These are phyloP conservation scores for Malurus melanocephalus DNA, from an alignment of 2,113 vertebrate species.

Conservation along the genomic window DNA sequence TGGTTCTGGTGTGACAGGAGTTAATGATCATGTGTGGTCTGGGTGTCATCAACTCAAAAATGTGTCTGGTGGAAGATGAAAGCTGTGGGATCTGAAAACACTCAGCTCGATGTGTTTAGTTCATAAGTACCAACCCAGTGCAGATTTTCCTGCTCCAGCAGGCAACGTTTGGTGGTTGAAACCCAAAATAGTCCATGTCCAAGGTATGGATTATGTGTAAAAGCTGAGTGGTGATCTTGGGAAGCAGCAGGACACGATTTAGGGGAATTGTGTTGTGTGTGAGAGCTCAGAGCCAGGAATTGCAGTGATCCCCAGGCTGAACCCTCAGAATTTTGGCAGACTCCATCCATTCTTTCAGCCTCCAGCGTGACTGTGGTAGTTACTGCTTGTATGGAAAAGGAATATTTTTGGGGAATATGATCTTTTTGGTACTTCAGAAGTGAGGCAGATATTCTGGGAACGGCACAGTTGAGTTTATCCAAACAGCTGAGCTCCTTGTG, in stretches of 20 bases:
- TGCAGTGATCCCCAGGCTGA: not conserved
- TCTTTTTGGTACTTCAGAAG: not conserved
- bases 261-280: not conserved
- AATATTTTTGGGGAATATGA: not conserved
- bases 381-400: not conserved
- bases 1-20: accelerated
- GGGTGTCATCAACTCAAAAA: not conserved
- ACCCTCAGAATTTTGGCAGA: not conserved
- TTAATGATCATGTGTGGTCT: not conserved
- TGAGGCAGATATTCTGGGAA: not conserved
- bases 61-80: not conserved
- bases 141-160: not conserved
- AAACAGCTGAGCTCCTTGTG: not conserved
- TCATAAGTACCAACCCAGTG: not conserved
- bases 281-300: not conserved
- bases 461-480: accelerated
- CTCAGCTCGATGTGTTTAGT: not conserved
- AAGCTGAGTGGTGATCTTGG: not conserved
- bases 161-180: not conserved
- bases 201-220: not conserved
- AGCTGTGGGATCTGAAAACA: not conserved
- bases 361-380: not conserved
- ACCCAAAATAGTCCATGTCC: not conserved
- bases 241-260: not conserved
- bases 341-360: not conserved